phyloP scores from a whole-genome alignment of 2,888 invertebrate species.

The Gerris lacustris region DNA sequence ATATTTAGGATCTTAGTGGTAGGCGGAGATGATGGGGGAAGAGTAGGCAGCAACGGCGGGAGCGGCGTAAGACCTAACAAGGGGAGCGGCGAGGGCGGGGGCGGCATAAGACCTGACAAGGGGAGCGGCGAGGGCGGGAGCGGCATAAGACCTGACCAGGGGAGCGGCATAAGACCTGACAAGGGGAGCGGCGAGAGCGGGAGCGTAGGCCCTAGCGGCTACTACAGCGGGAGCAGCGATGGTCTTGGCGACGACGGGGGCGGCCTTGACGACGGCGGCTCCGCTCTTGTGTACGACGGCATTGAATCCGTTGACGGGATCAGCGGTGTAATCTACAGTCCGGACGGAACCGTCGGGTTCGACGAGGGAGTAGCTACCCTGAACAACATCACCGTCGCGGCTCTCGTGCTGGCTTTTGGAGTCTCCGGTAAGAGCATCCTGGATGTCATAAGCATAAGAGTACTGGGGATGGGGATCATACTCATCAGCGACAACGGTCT shows the following conservation, averaged over 20 bases:
- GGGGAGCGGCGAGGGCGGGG: not conserved
- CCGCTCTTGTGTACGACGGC: constrained; percentile 28
- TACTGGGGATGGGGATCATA: constrained; percentile 30
- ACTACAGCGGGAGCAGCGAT: not conserved
- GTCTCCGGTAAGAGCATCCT: constrained; percentile 29
- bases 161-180: not conserved
- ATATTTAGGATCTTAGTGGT: no score
- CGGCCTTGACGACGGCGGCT: constrained; percentile 18
- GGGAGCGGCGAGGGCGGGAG: not conserved
- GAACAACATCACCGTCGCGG: constrained; percentile 29
- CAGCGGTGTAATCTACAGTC: constrained; percentile 21
- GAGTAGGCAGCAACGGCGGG: no score
- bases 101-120: not conserved
- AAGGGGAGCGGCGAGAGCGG: not conserved
- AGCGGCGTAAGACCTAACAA: no score
- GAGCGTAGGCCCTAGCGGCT: constrained; percentile 9
- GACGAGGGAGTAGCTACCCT: constrained; percentile 28
- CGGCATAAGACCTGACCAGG: not conserved
- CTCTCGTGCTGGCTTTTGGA: constrained; percentile 28
- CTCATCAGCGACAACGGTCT: constrained; percentile 22
- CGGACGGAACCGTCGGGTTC: constrained; percentile 29
- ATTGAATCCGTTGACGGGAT: constrained; percentile 28
- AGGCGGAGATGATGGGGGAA: no score
- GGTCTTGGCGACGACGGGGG: constrained; percentile 12
- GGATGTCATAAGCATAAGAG: constrained; percentile 28